Percentiles rank a stretch among this genome's conserved stretches.
These are phyloP conservation scores for Phalacrocorax pelagicus DNA, from an alignment of 2,113 vertebrate species.

Conservation along the genomic window DNA sequence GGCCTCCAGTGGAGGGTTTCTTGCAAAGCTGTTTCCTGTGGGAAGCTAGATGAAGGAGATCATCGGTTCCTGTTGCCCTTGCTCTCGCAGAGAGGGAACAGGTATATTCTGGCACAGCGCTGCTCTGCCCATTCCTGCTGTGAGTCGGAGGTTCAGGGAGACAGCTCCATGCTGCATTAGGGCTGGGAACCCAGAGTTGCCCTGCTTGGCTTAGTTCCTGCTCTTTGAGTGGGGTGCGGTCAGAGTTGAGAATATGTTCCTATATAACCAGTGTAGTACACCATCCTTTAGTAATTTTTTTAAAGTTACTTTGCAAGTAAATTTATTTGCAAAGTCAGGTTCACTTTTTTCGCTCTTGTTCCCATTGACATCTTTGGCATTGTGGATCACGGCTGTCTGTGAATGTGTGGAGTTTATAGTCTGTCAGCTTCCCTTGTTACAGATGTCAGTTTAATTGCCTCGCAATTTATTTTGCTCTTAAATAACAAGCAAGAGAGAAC, in stretches of 20 bases:
- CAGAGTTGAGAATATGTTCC: background rate
- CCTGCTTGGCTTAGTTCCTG: background rate
- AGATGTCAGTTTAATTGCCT: background rate
- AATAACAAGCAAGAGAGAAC: background rate
- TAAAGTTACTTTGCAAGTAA: no score
- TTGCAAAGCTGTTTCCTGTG: background rate
- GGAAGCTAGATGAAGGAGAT: background rate
- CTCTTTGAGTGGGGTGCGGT: background rate
- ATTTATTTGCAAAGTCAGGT: background rate
- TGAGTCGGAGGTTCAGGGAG: accelerated
- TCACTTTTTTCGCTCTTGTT: accelerated
- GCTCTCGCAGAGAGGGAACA: no score
- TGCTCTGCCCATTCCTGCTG: background rate
- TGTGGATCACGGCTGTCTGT: background rate
- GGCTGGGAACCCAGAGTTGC: background rate
- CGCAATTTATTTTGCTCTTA: background rate
- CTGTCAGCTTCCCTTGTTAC: background rate
- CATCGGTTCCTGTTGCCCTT: background rate
- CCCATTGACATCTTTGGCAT: background rate
- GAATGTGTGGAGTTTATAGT: background rate
- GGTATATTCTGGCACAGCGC: background rate
- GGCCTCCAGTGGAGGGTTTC: background rate
- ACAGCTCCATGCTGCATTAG: accelerated
- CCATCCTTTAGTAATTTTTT: background rate
- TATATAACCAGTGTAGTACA: background rate